These are phyloP conservation scores for Malurus elegans DNA, from an alignment of 2,113 vertebrate genomes.

Conservation along the genomic window DNA sequence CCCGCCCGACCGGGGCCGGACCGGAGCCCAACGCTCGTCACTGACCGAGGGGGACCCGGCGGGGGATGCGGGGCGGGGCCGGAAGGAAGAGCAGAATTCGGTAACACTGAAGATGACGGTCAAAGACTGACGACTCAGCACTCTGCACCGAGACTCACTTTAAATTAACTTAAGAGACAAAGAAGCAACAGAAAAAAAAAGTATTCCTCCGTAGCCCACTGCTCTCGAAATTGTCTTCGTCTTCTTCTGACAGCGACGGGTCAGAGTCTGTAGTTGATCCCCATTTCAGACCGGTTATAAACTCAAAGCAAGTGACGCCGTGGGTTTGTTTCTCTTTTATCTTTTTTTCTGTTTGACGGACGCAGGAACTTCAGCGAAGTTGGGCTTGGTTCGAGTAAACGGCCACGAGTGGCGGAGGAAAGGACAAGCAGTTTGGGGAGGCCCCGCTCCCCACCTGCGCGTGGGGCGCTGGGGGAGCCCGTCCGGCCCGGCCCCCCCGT, in stretches of 20 bases:
- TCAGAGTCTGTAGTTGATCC: constrained; percentile 25
- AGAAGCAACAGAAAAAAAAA: constrained; percentile 39
- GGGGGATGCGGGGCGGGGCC: neutral
- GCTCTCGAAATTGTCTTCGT: constrained; percentile 1
- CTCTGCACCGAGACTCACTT: constrained; percentile 53
- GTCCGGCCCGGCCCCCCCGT: neutral
- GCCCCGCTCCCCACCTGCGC: neutral
- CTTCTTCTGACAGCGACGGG: constrained; percentile 5
- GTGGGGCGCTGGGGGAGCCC: neutral
- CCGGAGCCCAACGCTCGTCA: neutral
- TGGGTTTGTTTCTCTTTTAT: neutral
- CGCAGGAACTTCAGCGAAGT: constrained; percentile 39
- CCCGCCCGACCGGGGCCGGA: neutral
- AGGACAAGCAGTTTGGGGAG: constrained; percentile 39
- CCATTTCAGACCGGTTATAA: neutral
- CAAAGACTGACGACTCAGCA: constrained; percentile 34
- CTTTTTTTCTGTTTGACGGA: neutral
- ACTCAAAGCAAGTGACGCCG: constrained; percentile 20
- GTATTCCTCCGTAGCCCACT: neutral
- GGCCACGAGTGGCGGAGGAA: constrained; percentile 21
- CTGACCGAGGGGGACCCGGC: neutral
- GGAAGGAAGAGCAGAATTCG: neutral
- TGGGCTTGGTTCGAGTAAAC: constrained; percentile 18
- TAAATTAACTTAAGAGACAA: constrained; percentile 69
- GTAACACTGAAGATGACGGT: constrained; percentile 9